Evolutionary conservation across 2,113 vertebrate species (phyloP).

Genomic region (Suricata suricatta): DNA sequence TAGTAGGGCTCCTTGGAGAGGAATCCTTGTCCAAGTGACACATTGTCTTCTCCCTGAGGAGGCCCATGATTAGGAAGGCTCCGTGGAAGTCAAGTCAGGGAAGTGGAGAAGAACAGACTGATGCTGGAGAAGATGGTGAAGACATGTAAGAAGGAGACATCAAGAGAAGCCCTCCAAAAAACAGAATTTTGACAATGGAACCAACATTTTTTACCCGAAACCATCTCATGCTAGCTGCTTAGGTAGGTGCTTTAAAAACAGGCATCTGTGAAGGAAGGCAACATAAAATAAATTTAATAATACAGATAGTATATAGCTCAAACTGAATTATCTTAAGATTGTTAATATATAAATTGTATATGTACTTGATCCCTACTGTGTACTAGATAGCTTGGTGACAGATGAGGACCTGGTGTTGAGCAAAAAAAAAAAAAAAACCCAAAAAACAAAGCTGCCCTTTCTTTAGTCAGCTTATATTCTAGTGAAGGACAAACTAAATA

Average conservation of each 20-base stretch:
- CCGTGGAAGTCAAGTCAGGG: not conserved
- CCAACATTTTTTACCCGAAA: not conserved
- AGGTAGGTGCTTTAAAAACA: not conserved
- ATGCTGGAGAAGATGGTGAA: not conserved
- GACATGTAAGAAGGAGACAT: not conserved
- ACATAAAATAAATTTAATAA: not conserved
- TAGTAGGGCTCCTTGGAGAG: not conserved
- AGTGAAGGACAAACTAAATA: not conserved
- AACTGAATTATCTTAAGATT: not conserved
- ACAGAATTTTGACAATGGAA: not conserved
- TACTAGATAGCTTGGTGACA: not conserved
- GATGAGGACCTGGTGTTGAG: rapidly evolving
- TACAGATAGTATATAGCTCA: not conserved
- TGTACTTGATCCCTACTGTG: not conserved
- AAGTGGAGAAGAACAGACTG: not conserved
- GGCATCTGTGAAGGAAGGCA: not conserved
- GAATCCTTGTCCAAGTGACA: not conserved
- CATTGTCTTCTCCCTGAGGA: not conserved
- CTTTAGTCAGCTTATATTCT: not conserved
- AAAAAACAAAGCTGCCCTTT: not conserved
- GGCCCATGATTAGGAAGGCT: not conserved
- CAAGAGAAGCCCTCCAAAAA: not conserved
- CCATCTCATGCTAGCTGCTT: not conserved
- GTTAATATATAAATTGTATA: not conserved
- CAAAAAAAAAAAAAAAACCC: not conserved